These are phyloP conservation scores for Volucella inflata DNA, from an alignment of 2,888 invertebrate species.

Conservation along the genomic window DNA sequence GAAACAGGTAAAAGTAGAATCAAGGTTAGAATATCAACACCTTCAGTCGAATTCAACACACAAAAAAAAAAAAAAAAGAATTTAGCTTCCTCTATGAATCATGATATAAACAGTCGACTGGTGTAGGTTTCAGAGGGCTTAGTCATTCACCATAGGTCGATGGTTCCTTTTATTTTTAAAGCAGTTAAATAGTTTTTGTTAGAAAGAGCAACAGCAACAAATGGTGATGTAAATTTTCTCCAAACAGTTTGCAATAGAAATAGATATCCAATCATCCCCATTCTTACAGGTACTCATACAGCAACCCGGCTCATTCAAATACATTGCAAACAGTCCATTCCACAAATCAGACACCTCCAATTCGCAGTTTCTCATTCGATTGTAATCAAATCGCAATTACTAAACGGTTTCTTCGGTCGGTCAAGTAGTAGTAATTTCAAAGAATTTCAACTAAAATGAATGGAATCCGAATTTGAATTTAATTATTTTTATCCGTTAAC, in stretches of 20 bases:
- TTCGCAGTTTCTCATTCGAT: constrained; percentile 57
- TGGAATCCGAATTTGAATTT: constrained; percentile 67
- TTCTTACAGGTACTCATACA: constrained; percentile 26
- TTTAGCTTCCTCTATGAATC: constrained; percentile 45
- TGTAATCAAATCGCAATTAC: constrained; percentile 62
- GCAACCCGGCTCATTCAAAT: constrained; percentile 18
- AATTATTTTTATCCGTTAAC: constrained; percentile 57
- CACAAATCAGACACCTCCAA: constrained; percentile 63
- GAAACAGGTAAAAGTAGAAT: constrained; percentile 54
- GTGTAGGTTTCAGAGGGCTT: constrained; percentile 20
- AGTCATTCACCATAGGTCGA: constrained; percentile 32
- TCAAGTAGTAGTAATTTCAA: constrained; percentile 32
- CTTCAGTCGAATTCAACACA: constrained; percentile 19
- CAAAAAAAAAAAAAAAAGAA: constrained; percentile 23
- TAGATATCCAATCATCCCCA: constrained; percentile 28
- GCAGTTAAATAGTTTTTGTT: neutral
- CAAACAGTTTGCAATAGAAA: constrained; percentile 30
- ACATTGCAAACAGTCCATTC: constrained; percentile 37
- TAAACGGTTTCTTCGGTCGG: constrained; percentile 18
- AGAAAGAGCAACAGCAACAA: constrained; percentile 46
- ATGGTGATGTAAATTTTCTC: constrained; percentile 1
- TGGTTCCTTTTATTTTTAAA: constrained; percentile 2
- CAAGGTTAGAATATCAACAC: constrained; percentile 46
- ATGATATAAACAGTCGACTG: constrained; percentile 43
- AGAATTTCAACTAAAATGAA: constrained; percentile 49